Conservation (phyloP, 2,113 vertebrate species). For the Corythaeola cristata region DNA sequence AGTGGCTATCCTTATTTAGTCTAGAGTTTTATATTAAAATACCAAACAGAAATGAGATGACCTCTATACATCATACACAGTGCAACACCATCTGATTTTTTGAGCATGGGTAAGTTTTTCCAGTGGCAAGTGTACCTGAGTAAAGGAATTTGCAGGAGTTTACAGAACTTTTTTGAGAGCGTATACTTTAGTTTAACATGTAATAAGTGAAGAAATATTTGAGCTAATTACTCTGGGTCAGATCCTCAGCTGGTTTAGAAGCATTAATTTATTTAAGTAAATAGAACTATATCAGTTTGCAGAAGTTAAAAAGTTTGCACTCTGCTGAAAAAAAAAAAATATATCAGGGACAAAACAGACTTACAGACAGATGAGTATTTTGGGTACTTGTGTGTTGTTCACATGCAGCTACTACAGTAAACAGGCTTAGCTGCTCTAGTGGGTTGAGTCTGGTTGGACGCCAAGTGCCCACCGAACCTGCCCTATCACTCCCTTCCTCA, state of each 20-base stretch:
- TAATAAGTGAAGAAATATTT: not conserved
- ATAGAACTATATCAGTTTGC: not conserved
- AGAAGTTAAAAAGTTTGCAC: not conserved
- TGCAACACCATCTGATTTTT: not conserved
- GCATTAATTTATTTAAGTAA: not conserved
- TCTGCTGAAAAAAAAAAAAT: not conserved
- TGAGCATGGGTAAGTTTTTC: not conserved
- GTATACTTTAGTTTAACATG: not conserved
- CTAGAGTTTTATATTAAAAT: not conserved
- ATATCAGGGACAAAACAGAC: not conserved
- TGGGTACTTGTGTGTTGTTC: not conserved
- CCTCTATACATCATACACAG: not conserved
- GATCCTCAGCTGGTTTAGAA: not conserved
- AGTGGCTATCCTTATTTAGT: not conserved
- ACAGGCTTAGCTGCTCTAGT: not conserved
- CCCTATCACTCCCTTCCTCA: not conserved
- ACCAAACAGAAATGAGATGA: not conserved
- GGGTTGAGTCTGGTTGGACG: not conserved
- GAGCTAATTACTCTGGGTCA: not conserved
- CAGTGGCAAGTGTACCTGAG: not conserved
- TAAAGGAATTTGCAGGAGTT: not conserved
- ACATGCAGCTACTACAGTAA: not conserved
- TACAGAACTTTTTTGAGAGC: not conserved
- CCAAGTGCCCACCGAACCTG: not conserved
- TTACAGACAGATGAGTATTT: not conserved